Percentiles rank a stretch among this genome's conserved stretches.
phyloP scores from a whole-genome alignment of 2,113 vertebrate species.

The Pogona vitticeps region DNA sequence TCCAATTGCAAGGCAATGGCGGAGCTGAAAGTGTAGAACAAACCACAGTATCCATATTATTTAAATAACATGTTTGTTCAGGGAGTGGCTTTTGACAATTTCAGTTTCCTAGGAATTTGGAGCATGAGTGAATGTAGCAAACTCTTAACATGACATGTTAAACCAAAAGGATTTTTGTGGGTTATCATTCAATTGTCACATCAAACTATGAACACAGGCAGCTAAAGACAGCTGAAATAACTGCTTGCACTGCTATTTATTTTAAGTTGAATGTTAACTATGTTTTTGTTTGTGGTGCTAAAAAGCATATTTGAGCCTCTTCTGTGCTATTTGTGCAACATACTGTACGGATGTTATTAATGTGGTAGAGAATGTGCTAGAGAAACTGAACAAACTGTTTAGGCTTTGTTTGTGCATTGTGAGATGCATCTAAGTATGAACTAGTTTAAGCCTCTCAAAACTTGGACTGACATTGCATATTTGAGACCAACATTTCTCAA shows the following conservation, averaged over 20 bases:
- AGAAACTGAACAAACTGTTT: not conserved
- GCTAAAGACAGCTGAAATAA: not conserved
- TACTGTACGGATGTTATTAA: not conserved
- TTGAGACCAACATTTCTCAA: not conserved
- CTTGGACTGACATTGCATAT: not conserved
- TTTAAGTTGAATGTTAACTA: not conserved
- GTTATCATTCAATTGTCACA: no score
- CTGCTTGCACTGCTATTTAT: not conserved
- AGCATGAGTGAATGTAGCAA: no score
- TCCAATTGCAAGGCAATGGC: no score
- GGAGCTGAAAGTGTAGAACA: no score
- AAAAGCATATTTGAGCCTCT: not conserved
- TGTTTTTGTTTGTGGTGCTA: not conserved
- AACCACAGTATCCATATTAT: no score
- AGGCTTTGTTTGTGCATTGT: not conserved
- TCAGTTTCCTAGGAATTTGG: no score
- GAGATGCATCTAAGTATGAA: not conserved
- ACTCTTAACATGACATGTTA: no score
- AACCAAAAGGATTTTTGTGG: no score
- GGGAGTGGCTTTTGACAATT: no score
- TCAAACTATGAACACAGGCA: slow-evolving; percentile 24
- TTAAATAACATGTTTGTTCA: no score
- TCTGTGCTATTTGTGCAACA: not conserved
- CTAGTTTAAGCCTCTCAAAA: not conserved
- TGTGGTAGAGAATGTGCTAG: not conserved